Percentiles rank a stretch among this genome's conserved stretches.
phyloP scores from a whole-genome alignment of 2,888 invertebrate species.

The Druceiella hillmani region DNA sequence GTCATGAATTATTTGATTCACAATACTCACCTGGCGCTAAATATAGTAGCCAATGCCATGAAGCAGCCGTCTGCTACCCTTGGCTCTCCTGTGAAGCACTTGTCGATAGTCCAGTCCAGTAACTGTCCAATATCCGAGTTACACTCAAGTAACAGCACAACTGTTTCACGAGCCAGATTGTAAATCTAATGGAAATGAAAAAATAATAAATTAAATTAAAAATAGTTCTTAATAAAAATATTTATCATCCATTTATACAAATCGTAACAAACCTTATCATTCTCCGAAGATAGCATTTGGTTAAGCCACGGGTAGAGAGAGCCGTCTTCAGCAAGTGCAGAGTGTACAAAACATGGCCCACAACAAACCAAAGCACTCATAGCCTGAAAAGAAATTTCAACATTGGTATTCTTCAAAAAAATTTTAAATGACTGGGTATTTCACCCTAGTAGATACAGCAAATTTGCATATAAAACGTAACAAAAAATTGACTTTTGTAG shows the following conservation, averaged over 20 bases:
- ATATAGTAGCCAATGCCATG: slow-evolving; percentile 90
- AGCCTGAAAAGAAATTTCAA: slow-evolving; percentile 61
- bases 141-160: slow-evolving; percentile 87
- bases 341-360: slow-evolving; percentile 89
- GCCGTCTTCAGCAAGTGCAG: slow-evolving; percentile 83
- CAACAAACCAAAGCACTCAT: slow-evolving; percentile 96
- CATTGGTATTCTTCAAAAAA: too few species aligned
- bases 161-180: slow-evolving; percentile 86
- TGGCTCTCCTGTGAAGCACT: slow-evolving; percentile 90
- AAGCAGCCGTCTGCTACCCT: slow-evolving; percentile 96
- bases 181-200: too few species aligned
- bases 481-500: too few species aligned
- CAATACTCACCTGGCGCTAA: slow-evolving; percentile 87
- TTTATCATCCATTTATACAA: too few species aligned
- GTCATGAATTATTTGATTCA: neutral
- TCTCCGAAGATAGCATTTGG: slow-evolving; percentile 79
- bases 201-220: slow-evolving; percentile 3
- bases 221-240: too few species aligned
- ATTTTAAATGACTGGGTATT: too few species aligned
- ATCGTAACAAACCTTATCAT: slow-evolving; percentile 63
- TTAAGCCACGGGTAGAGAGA: slow-evolving; percentile 93
- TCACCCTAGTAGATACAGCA: too few species aligned
- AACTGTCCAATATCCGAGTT: slow-evolving; percentile 90
- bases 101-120: slow-evolving; percentile 96
- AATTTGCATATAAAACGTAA: too few species aligned